A percentile compares a stretch with the other conserved stretches of the same genome.
Conservation (phyloP, 1,140 invertebrate species). For the Liolophura sinensis region DNA sequence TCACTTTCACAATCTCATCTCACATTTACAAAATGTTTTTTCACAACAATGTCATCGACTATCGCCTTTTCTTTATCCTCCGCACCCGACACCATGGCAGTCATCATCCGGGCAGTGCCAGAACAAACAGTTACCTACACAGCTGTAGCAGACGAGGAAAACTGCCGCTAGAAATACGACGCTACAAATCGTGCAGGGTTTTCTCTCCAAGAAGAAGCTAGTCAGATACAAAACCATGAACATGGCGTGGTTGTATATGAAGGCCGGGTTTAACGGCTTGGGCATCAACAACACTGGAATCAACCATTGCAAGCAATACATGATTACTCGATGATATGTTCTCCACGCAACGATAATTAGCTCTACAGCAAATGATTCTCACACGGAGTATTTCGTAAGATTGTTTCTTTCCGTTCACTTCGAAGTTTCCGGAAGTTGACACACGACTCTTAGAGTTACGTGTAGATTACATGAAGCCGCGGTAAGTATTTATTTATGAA, state of each 20-base stretch:
- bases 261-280: slow-evolving; percentile 90
- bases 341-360: too few relatives aligned
- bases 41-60: too few relatives aligned
- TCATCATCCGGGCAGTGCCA: slow-evolving; percentile 65
- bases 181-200: slow-evolving; percentile 95
- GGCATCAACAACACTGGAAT: slow-evolving; percentile 96
- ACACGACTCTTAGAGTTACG: too few relatives aligned
- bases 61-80: too few relatives aligned
- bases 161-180: slow-evolving; percentile 90
- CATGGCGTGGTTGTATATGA: slow-evolving; percentile 95
- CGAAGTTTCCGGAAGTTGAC: too few relatives aligned
- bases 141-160: slow-evolving; percentile 93
- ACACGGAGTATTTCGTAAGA: too few relatives aligned
- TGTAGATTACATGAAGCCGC: too few relatives aligned
- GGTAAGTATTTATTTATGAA: too few relatives aligned
- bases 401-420: too few relatives aligned
- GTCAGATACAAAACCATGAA: slow-evolving; percentile 93
- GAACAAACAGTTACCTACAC: slow-evolving; percentile 90
- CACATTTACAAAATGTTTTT: too few relatives aligned
- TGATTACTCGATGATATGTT: slow-evolving; percentile 50
- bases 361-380: too few relatives aligned
- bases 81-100: slow-evolving; percentile 34
- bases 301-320: slow-evolving; percentile 99
- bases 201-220: slow-evolving; percentile 86
- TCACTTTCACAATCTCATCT: too few relatives aligned